Conservation (phyloP, 92 coral and sea anemone species). For the Palythoa grandis region DNA sequence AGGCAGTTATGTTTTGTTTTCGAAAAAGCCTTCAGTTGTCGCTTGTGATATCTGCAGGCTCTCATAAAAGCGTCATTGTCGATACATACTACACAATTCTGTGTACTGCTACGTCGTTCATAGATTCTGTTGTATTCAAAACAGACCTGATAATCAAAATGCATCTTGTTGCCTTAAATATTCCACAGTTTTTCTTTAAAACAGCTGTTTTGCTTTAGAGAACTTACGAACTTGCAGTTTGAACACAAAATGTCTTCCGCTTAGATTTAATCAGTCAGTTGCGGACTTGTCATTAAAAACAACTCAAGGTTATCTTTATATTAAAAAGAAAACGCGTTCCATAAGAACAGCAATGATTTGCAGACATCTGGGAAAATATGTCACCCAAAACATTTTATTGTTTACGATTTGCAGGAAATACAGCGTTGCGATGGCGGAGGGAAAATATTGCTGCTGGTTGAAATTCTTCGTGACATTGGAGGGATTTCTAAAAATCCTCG, state of each 20-base stretch:
- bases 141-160: background rate
- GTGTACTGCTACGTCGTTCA: background rate
- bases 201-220: background rate
- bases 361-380: background rate
- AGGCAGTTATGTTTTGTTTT: background rate
- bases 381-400: background rate
- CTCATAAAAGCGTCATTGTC: conserved; percentile 8
- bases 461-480: conserved; percentile 86
- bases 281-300: conserved; percentile 19
- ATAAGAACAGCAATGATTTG: background rate
- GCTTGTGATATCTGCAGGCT: background rate
- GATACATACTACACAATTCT: background rate
- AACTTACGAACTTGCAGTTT: background rate
- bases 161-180: background rate
- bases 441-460: conserved; percentile 82
- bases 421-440: conserved; percentile 53
- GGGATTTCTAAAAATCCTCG: conserved; percentile 87
- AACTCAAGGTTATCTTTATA: background rate
- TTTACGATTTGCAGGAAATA: conserved; percentile 26
- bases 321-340: background rate
- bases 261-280: conserved; percentile 18
- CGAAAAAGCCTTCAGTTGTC: background rate
- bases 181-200: background rate
- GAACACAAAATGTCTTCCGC: background rate
- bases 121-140: background rate